phyloP scores from a whole-genome alignment of 2,797 vertebrate species.

The Phataginus tricuspis region DNA sequence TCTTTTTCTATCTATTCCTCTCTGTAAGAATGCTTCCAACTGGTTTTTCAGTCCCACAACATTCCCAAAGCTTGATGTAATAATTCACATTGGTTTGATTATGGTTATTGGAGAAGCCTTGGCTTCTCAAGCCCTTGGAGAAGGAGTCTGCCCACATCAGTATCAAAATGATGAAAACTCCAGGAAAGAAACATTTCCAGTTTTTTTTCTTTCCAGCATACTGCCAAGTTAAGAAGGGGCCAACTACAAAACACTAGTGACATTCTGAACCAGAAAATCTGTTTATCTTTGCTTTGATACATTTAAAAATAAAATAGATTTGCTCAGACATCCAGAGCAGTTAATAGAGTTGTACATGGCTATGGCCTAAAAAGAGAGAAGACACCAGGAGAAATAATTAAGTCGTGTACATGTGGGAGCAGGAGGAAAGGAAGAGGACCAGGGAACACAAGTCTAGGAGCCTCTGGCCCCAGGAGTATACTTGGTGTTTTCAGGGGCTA shows the following conservation, averaged over 20 bases:
- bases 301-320: slow-evolving; percentile 15
- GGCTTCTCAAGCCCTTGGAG: background rate
- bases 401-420: background rate
- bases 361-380: background rate
- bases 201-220: background rate
- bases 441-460: background rate
- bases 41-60: background rate
- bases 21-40: background rate
- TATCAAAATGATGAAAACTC: background rate
- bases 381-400: background rate
- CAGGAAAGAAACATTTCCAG: background rate
- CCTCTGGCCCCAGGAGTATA: background rate
- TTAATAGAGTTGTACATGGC: background rate
- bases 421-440: background rate
- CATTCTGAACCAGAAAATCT: slow-evolving; percentile 63
- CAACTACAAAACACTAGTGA: slow-evolving; percentile 40
- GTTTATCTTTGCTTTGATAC: slow-evolving; percentile 49
- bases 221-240: slow-evolving; percentile 49
- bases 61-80: background rate
- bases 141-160: background rate
- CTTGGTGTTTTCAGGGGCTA: accelerated
- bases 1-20: background rate
- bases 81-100: background rate
- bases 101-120: background rate
- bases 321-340: background rate